phyloP scores from a whole-genome alignment of 2,888 invertebrate species.

The Andrena minutula region DNA sequence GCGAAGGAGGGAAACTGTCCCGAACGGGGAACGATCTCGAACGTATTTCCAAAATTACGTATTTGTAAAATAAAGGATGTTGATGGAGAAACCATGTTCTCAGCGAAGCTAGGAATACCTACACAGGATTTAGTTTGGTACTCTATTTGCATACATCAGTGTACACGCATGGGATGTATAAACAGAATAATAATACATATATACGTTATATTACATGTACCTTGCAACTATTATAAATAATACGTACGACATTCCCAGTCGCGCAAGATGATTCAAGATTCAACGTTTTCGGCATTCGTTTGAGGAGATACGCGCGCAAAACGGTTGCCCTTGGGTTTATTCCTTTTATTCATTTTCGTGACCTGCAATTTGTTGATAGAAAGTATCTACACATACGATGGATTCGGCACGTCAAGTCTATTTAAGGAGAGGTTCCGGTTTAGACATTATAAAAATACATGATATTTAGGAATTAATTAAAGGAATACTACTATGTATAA shows the following conservation, averaged over 20 bases:
- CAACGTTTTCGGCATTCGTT: not conserved
- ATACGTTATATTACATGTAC: not conserved
- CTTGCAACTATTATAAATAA: not conserved
- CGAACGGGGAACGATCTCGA: not conserved
- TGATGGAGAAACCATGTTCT: not conserved
- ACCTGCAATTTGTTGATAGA: not conserved
- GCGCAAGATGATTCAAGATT: not conserved
- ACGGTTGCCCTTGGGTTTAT: not conserved
- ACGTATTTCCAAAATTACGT: not conserved
- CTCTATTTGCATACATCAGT: not conserved
- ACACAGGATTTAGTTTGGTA: not conserved
- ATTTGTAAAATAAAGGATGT: conserved; percentile 23
- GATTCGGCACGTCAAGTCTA: too few relatives aligned
- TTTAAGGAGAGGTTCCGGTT: too few relatives aligned
- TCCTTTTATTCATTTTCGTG: not conserved
- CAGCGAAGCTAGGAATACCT: not conserved
- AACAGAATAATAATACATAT: not conserved
- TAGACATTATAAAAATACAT: too few relatives aligned
- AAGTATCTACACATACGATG: too few relatives aligned
- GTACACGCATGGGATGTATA: not conserved
- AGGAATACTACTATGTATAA: too few relatives aligned
- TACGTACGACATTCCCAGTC: not conserved
- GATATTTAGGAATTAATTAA: too few relatives aligned
- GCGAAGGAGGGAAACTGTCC: not conserved
- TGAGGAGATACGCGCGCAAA: not conserved